Evolutionary conservation across 1,140 invertebrate species (phyloP), one percentile per base, ranked within the genome.

Genomic region (Zaprionus taronus): DNA sequence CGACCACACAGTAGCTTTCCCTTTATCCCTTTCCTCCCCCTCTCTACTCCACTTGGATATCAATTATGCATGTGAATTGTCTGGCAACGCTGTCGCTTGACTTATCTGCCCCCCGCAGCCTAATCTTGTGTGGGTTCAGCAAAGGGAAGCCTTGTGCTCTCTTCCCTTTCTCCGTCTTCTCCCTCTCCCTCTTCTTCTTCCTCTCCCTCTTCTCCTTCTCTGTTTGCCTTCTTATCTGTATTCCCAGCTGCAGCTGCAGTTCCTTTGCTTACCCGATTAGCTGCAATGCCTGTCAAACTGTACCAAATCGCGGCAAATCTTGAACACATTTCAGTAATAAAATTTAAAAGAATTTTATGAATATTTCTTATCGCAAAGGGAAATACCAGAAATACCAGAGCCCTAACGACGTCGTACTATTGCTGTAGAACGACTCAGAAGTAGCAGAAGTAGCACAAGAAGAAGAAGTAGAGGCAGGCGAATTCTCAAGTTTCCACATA

Each of bases 1-100:
- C 41, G 41, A 47, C 41, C 58, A 41, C 11, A 26, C 61, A 26
- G 41, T 17, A 2, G 2, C 31, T 31, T 1, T n/a, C 41, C n/a
- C n/a, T n/a, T n/a, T n/a, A n/a, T n/a, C n/a, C n/a, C n/a, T n/a
- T 7, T n/a, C 15, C 3, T 22, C 1, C 34, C 49, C 26, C 20
- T 38, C 55, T 62, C 36, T 1, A 24, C 41, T 55, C 47, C 3
- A 34, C 5, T 55, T 73, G 24, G 60, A 62, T 66, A 77, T 87
- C 85, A 84, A 90, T 89, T 87, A 87, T 84, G 81, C 85, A 89
- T 77, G 72, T 68, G 51, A 60, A 65, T 70, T 63, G 73, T 71
- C 69, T 72, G 56, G 41, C 5, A 20, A 47, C 38, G 38, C 41
- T 47, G 6, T 9, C 15, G 11, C 26, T 34, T 55, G 55, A 14